Evolutionary conservation across 2,113 vertebrate species (phyloP).

Genomic region (Trematocara nigrifrons): DNA sequence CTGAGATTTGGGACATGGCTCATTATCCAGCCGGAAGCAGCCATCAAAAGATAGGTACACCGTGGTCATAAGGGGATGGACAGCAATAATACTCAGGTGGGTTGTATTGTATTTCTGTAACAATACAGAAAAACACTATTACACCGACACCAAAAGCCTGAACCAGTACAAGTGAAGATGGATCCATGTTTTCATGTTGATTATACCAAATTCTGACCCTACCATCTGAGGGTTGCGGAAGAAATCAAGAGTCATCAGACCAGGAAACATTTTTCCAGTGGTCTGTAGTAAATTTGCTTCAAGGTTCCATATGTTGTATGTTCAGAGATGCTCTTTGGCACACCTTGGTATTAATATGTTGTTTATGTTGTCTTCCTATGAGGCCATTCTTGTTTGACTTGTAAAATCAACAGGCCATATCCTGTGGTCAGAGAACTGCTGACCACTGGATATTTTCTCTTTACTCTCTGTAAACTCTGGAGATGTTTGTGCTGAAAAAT

Average conservation of each 20-base stretch:
- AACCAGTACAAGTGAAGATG: not conserved
- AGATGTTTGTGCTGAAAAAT: not conserved
- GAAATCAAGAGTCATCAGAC: not conserved
- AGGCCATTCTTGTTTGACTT: not conserved
- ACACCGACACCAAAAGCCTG: not conserved
- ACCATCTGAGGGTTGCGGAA: accelerated
- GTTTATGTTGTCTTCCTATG: not conserved
- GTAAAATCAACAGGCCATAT: not conserved
- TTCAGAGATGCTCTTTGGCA: not conserved
- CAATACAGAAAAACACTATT: not conserved
- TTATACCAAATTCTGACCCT: not conserved
- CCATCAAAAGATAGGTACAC: not conserved
- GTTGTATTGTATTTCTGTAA: not conserved
- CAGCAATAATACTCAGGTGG: not conserved
- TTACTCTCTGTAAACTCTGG: not conserved
- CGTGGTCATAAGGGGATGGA: not conserved
- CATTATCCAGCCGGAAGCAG: not conserved
- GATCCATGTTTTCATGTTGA: not conserved
- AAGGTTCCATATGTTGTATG: not conserved
- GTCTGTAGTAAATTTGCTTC: not conserved
- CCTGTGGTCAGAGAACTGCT: not conserved
- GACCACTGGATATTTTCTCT: not conserved
- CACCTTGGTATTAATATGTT: not conserved
- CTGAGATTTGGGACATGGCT: not conserved
- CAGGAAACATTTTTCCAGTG: not conserved